Conservation (phyloP, 2,888 invertebrate species). For the Harpagoxenus sublaevis region DNA sequence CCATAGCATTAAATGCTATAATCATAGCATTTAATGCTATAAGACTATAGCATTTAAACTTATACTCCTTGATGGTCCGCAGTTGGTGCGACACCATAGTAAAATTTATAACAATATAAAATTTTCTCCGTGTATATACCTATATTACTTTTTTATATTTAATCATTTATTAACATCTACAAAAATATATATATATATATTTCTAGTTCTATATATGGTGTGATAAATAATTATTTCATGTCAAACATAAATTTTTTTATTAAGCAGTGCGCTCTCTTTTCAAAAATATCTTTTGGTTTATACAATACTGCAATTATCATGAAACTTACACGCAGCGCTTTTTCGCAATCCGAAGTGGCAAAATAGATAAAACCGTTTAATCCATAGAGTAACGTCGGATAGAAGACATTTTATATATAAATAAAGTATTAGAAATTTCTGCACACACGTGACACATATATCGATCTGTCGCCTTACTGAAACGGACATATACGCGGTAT, state of each 20-base stretch:
- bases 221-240: background rate
- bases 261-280: background rate
- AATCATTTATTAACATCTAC: background rate
- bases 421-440: background rate
- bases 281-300: background rate
- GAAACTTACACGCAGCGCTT: too few relatives aligned
- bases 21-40: too few relatives aligned
- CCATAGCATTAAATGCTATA: too few relatives aligned
- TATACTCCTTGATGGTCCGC: too few relatives aligned
- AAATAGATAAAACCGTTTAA: background rate
- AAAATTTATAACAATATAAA: too few relatives aligned
- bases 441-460: background rate
- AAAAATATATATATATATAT: too few relatives aligned
- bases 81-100: too few relatives aligned
- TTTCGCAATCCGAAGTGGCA: too few relatives aligned
- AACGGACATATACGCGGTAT: constrained; percentile 26
- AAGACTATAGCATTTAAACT: too few relatives aligned
- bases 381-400: background rate
- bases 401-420: background rate
- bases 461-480: constrained; percentile 60
- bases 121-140: too few relatives aligned
- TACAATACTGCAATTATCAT: background rate
- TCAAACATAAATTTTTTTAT: background rate
- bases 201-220: background rate
- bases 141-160: background rate